Evolutionary conservation across 1,140 invertebrate genomes (phyloP).

Genomic region (Penaeus vannamei): DNA sequence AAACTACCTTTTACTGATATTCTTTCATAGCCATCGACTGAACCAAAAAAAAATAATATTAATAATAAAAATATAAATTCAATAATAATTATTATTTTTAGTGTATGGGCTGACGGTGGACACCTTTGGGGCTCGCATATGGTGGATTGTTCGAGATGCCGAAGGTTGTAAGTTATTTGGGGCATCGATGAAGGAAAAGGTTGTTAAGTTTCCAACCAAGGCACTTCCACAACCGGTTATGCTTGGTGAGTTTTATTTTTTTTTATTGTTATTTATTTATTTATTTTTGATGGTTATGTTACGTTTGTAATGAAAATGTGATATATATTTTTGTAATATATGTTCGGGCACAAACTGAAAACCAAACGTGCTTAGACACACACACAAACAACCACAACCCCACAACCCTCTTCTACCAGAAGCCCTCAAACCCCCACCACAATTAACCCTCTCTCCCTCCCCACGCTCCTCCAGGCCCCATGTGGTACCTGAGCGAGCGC

Average conservation of each 20-base stretch:
- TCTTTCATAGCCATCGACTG: too few species aligned
- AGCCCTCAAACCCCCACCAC: background rate
- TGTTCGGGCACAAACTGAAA: too few species aligned
- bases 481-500: slow-evolving; percentile 85
- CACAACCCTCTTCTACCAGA: background rate
- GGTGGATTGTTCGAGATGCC: slow-evolving; percentile 70
- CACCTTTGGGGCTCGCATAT: slow-evolving; percentile 80
- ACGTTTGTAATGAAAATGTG: background rate
- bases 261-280: background rate
- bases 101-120: slow-evolving; percentile 88
- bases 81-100: slow-evolving; percentile 71
- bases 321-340: too few species aligned
- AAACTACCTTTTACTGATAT: too few species aligned
- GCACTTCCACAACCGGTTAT: slow-evolving; percentile 51
- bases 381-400: too few species aligned
- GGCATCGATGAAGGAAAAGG: background rate
- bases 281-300: background rate
- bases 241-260: slow-evolving; percentile 44
- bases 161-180: slow-evolving; percentile 47
- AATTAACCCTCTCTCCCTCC: background rate
- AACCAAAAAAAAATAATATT: too few species aligned
- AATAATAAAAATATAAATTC: background rate
- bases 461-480: slow-evolving; percentile 72
- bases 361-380: too few species aligned
- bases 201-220: slow-evolving; percentile 20